phyloP scores from a whole-genome alignment of 2,888 invertebrate species.

The Lepidocyrtinus sp. region DNA sequence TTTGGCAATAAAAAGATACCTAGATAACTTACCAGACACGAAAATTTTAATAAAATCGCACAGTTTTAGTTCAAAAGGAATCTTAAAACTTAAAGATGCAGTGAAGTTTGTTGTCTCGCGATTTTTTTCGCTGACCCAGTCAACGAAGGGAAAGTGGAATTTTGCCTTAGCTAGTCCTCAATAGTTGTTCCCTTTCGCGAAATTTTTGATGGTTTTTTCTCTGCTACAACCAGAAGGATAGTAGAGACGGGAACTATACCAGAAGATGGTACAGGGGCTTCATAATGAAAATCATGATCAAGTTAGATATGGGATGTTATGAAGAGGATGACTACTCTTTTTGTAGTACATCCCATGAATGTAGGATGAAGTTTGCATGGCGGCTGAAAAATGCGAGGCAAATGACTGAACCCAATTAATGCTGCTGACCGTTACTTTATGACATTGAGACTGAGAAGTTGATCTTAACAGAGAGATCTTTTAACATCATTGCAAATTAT shows the following conservation, averaged over 20 bases:
- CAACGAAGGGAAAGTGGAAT: background rate
- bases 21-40: too few species aligned
- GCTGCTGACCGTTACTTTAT: background rate
- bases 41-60: too few species aligned
- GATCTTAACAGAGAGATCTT: background rate
- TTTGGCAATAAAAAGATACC: too few species aligned
- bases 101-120: background rate
- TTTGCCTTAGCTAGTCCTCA: background rate
- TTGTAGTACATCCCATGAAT: too few species aligned
- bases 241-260: background rate
- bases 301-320: background rate
- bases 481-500: background rate
- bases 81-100: too few species aligned
- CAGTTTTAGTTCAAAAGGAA: too few species aligned
- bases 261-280: background rate
- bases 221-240: background rate
- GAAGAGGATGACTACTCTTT: background rate
- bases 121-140: background rate
- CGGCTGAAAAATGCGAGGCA: background rate
- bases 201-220: background rate
- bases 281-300: too few species aligned
- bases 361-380: background rate
- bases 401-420: background rate
- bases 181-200: background rate
- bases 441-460: background rate